Evolutionary conservation across 2,797 vertebrate species (phyloP), one percentile per base, ranked within the genome.

Genomic region (Halcyon chelicuti): DNA sequence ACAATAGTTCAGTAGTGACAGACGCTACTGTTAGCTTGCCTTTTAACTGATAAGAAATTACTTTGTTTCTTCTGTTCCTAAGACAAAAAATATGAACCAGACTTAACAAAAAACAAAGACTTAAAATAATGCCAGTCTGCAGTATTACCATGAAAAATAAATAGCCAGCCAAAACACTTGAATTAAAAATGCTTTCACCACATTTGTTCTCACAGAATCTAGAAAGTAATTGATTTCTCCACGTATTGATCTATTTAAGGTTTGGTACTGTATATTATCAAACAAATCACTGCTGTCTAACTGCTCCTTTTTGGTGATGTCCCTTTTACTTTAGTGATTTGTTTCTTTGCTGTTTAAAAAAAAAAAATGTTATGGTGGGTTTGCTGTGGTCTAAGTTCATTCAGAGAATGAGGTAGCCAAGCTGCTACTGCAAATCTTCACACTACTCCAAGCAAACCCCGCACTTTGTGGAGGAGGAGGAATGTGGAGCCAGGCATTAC

Each of bases 281-380:
- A 89, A 89, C 51, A 90, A 80, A 88, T 52, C 57, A 71, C 42
- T 55, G n/a, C 14, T 63, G 37, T 82, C 23, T 62, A 62, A 74
- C 31, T 39, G 18, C 29, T 92, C 46, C 88, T n/a, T 82, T 95
- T 89, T 94, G 29, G 35, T 77, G 14, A 74, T n/a, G 37, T 47
- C 17, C 14, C 29, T 92, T 96, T 82, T 63, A 68, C 18, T 91
- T 91, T 8, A 39, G 20, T 62, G 84, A 88, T 9, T 39, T 60
- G 16, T 22, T 72, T 52, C 9, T 80, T 62, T 72, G 23, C 14
- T 25, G 23, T 44, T 44, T 25, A 3, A 12, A 6, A 40, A 23
- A 54, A 71, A 68, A 85, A 60, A 1, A 3, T 60, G 31, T 23
- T 71, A 63, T 4, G 4, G 33, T 71, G 31, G 37, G 18, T 79